Base-by-base conservation (phyloP, 2,797 vertebrate species). In the Cryptoprocta ferox region DNA sequence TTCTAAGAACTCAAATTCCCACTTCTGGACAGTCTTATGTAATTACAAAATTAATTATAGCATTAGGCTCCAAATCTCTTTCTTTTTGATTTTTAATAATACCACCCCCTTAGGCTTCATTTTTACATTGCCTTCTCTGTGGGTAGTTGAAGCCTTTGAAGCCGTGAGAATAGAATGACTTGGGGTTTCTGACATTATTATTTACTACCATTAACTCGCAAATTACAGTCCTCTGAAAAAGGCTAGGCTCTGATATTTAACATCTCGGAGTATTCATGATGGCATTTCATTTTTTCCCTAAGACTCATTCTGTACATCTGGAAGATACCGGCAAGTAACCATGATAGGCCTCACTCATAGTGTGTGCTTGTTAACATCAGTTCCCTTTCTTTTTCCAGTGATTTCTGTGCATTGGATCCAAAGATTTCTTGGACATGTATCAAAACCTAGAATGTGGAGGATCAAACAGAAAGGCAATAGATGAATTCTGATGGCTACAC, bases 1-100 rank as follows among this genome's bases (percentile, higher is more conserved):
- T 89, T 92, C 42, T 93, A 96, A 79, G 37, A 97, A 83, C 65
- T 80, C 81, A 65, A 39, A 71, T 83, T 95, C 86, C 88, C 79
- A 35, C 14, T 97, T 89, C 65, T 94, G 63, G 68, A 59, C 39
- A 79, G 71, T 83, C 42, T 97, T 80, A 32, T 42, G 8, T 59
- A 92, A 87, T 91, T 91, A 83, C 4, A 83, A 45, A 94, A 65
- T 89, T 95, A 94, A 93, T 89, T 70, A 91, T 8, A 65, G 19
- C 28, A 75, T 91, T 79, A 88, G 48, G 79, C n/a, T 84, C 50
- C 56, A 78, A 78, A 61, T 91, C 48, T 59, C 28, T 93, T 66
- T 81, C n/a, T n/a, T 75, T 88, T 81, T 78, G 18, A 39, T 32
- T 93, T 94, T n/a, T n/a, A 30, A n/a, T 83, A 19, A 63, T 48